phyloP scores from a whole-genome alignment of 1,140 invertebrate genomes.

The Monomorium pharaonis region DNA sequence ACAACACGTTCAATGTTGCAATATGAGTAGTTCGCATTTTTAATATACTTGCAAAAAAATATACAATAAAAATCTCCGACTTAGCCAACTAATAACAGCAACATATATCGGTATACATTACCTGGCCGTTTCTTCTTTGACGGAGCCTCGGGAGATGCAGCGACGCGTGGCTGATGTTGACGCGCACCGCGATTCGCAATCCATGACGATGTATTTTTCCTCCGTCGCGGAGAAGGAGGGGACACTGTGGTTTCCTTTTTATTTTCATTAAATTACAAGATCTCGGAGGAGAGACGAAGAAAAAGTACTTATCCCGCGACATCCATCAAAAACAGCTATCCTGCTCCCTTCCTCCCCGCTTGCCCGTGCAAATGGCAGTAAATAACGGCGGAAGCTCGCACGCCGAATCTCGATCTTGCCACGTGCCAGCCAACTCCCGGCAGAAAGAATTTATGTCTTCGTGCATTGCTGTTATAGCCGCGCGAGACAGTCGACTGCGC shows the following conservation, averaged over 20 bases:
- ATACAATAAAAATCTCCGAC: not conserved
- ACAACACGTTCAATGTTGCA: not conserved
- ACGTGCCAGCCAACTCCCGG: conserved; percentile 50
- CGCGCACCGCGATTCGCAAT: not conserved
- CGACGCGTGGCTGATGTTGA: not conserved
- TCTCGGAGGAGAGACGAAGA: conserved; percentile 24
- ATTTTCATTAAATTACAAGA: conserved; percentile 57
- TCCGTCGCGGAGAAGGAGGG: not conserved
- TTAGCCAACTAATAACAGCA: not conserved
- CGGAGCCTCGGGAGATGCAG: not conserved
- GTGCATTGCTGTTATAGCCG: conserved; percentile 51
- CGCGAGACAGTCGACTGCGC: conserved; percentile 60
- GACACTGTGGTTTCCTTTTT: not conserved
- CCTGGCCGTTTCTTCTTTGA: not conserved
- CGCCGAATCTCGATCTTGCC: conserved; percentile 66
- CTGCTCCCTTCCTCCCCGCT: not conserved
- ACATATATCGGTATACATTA: conserved; percentile 2
- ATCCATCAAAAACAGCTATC: conserved; percentile 43
- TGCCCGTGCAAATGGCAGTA: conserved; percentile 49
- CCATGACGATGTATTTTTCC: not conserved
- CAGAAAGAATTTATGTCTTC: conserved; percentile 64
- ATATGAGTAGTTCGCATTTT: not conserved
- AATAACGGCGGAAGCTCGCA: conserved; percentile 55
- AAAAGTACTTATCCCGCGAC: conserved; percentile 50
- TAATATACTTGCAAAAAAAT: not conserved